Conservation (phyloP, 2,888 invertebrate species). For the Phaedon cochleariae region DNA sequence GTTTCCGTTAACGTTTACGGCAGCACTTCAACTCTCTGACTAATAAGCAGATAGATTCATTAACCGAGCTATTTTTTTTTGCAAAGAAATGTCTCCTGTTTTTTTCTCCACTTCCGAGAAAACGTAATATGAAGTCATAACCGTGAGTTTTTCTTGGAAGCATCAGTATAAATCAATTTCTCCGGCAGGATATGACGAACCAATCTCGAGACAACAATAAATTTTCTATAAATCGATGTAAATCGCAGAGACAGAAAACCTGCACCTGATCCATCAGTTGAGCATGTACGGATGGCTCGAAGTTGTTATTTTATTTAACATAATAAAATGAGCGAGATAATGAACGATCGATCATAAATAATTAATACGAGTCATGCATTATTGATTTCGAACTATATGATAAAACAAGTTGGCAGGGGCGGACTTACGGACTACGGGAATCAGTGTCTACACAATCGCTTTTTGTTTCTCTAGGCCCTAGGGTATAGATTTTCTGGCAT, state of each 20-base stretch:
- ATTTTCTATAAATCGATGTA: constrained; percentile 40
- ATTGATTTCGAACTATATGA: constrained; percentile 59
- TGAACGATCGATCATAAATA: constrained; percentile 61
- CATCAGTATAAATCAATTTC: constrained; percentile 2
- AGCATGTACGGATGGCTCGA: constrained; percentile 27
- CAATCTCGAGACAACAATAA: constrained; percentile 28
- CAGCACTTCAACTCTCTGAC: too few species aligned
- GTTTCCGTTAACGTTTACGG: too few species aligned
- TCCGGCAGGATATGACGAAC: constrained; percentile 21
- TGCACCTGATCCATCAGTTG: constrained; percentile 42
- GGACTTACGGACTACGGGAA: constrained; percentile 18
- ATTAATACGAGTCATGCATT: constrained; percentile 61
- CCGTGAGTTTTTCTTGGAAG: neutral
- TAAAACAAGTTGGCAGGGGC: constrained; percentile 45
- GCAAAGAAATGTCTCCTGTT: too few species aligned
- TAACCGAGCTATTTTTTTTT: too few species aligned
- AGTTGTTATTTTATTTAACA: constrained; percentile 47
- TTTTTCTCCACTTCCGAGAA: too few species aligned
- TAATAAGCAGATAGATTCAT: too few species aligned
- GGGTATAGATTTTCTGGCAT: too few species aligned
- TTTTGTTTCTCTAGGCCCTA: too few species aligned
- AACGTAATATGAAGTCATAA: too few species aligned
- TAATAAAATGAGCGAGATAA: constrained; percentile 51
- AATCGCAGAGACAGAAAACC: constrained; percentile 36
- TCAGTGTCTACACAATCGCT: too few species aligned